These are phyloP conservation scores for Papilio xuthus DNA, from an alignment of 1,140 invertebrate genomes.

Conservation along the genomic window DNA sequence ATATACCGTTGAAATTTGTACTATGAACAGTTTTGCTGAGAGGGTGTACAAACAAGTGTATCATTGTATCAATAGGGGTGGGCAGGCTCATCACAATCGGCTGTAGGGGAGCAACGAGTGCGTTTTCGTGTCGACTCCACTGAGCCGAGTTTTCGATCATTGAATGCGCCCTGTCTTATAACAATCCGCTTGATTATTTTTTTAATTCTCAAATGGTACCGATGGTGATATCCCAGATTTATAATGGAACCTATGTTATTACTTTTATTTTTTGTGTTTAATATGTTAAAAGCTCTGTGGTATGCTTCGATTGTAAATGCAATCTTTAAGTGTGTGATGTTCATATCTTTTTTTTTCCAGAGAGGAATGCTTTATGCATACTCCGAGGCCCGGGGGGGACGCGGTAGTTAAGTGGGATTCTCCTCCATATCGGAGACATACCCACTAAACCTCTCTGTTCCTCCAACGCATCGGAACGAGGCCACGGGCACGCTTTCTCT, in stretches of 20 bases:
- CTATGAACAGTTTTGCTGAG: background rate
- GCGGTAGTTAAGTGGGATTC: too few relatives aligned
- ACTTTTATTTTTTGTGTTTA: background rate
- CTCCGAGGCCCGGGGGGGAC: too few relatives aligned
- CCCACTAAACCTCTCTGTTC: too few relatives aligned
- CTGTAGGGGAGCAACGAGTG: conserved; percentile 34
- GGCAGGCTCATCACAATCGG: conserved; percentile 22
- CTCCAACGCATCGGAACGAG: too few relatives aligned
- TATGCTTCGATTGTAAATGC: too few relatives aligned
- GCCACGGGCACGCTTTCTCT: too few relatives aligned
- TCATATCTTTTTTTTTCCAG: too few relatives aligned
- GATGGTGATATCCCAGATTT: background rate
- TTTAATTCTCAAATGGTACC: conserved; percentile 32
- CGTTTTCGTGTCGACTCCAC: conserved; percentile 36
- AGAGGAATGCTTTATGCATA: too few relatives aligned
- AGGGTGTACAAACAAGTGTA: conserved; percentile 30
- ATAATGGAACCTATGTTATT: background rate
- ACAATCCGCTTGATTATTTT: conserved; percentile 39
- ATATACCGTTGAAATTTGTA: conserved; percentile 19
- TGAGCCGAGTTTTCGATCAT: conserved; percentile 38
- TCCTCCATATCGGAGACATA: too few relatives aligned
- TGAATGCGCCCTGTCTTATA: conserved; percentile 30
- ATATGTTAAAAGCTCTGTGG: too few relatives aligned
- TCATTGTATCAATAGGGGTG: conserved; percentile 23
- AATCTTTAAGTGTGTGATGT: too few relatives aligned